Conservation (phyloP, 2,888 invertebrate genomes). For the Drosophila leonis region DNA sequence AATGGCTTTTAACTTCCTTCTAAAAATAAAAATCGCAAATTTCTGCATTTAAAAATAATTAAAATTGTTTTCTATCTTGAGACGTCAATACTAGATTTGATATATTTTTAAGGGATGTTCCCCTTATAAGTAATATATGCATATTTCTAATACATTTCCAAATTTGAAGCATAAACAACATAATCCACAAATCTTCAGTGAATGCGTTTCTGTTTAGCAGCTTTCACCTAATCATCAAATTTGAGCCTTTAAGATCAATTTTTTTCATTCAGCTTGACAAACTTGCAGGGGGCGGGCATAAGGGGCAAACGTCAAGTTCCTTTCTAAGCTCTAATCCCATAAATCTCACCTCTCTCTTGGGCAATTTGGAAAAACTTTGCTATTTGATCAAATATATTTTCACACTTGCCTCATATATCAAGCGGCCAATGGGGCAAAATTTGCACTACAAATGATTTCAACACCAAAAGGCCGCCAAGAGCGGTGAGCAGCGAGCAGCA, state of each 20-base stretch:
- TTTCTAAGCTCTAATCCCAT: constrained; percentile 65
- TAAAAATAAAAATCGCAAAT: too few species aligned
- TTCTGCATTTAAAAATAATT: too few species aligned
- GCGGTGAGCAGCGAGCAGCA: constrained; percentile 2
- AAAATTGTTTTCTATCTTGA: too few species aligned
- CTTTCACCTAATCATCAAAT: constrained; percentile 35
- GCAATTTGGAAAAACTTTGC: constrained; percentile 58
- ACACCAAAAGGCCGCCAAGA: constrained; percentile 79
- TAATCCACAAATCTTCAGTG: background rate
- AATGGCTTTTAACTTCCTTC: too few species aligned
- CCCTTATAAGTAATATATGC: background rate
- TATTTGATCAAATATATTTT: constrained; percentile 80
- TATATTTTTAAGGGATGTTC: background rate
- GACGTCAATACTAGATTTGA: too few species aligned
- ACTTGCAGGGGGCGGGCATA: constrained; percentile 11
- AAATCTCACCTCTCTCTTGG: constrained; percentile 61
- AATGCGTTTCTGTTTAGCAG: constrained; percentile 13
- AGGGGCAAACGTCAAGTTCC: constrained; percentile 40
- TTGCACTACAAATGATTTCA: constrained; percentile 84
- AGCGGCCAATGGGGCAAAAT: constrained; percentile 74
- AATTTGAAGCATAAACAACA: background rate
- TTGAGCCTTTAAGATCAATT: constrained; percentile 10
- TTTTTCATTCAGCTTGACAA: constrained; percentile 22
- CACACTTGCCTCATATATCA: constrained; percentile 82
- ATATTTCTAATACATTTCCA: background rate